phyloP scores from a whole-genome alignment of 1,140 invertebrate species.

The Melitaea cinxia region DNA sequence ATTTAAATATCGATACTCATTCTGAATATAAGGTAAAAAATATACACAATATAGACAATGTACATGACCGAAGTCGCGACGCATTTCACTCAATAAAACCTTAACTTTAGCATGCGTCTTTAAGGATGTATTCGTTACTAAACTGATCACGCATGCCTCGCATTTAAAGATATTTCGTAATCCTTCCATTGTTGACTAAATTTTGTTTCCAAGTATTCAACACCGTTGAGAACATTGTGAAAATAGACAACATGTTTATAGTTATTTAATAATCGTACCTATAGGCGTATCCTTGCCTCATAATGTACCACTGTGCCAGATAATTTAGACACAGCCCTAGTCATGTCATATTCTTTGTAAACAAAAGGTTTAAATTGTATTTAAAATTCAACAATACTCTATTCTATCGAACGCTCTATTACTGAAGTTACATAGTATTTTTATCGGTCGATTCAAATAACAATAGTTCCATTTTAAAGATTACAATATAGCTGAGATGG shows the following conservation, averaged over 20 bases:
- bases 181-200: constrained; percentile 14
- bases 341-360: background rate
- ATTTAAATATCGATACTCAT: no score
- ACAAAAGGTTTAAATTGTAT: background rate
- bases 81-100: background rate
- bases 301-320: background rate
- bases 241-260: constrained; percentile 4
- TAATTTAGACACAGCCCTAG: no score
- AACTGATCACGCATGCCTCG: background rate
- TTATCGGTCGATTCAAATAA: no score
- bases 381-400: no score
- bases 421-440: no score
- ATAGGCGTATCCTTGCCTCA: constrained; percentile 14
- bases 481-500: no score
- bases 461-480: no score
- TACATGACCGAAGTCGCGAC: background rate
- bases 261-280: constrained; percentile 1
- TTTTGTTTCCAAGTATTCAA: constrained; percentile 18
- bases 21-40: no score
- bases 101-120: background rate
- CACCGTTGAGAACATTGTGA: constrained; percentile 7
- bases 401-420: no score
- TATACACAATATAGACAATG: no score
- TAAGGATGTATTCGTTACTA: constrained; percentile 4
- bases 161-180: constrained; percentile 13